These are phyloP conservation scores for Nymphalis c-album DNA, from an alignment of 2,888 invertebrate genomes.

Conservation along the genomic window DNA sequence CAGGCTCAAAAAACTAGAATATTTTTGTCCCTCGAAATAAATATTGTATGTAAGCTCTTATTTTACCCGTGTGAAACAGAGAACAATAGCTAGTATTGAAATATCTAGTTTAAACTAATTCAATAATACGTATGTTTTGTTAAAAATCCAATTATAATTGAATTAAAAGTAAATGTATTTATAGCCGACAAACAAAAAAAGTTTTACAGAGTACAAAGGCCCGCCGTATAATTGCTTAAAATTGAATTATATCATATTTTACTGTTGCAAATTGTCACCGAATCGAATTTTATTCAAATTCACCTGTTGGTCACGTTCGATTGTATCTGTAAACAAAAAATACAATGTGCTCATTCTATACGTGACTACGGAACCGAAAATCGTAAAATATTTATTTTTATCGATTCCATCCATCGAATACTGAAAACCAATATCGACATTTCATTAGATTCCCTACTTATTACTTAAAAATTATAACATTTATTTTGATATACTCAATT, in stretches of 20 bases:
- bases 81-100: no score
- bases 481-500: no score
- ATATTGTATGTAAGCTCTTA: no score
- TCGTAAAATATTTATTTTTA: background rate
- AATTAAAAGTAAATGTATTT: background rate
- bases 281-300: conserved; percentile 11
- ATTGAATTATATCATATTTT: background rate
- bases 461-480: no score
- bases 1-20: no score
- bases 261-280: background rate
- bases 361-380: background rate
- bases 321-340: conserved; percentile 7
- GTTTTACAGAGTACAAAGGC: background rate
- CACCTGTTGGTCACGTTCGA: conserved; percentile 9
- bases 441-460: no score
- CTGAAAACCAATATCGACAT: background rate
- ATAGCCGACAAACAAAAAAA: background rate
- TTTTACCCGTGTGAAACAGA: no score
- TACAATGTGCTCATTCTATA: conserved; percentile 3
- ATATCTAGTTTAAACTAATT: no score
- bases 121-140: no score
- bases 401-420: background rate
- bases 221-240: background rate
- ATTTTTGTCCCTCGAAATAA: no score
- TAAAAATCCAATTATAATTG: background rate